phyloP scores from a whole-genome alignment of 1,140 invertebrate genomes.

The Eriocheir sinensis region DNA sequence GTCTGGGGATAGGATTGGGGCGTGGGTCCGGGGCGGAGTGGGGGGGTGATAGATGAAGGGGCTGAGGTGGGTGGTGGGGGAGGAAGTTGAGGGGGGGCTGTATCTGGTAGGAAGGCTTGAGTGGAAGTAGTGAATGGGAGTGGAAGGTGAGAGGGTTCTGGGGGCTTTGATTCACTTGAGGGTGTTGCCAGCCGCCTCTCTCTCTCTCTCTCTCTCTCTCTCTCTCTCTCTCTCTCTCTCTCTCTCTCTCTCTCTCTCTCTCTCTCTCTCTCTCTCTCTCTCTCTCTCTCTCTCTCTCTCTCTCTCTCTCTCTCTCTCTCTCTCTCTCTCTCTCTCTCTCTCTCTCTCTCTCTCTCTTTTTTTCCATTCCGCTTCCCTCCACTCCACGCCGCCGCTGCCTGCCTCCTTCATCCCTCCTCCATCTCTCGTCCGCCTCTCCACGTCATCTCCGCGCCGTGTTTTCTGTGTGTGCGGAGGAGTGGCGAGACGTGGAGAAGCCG shows the following conservation, averaged over 20 bases:
- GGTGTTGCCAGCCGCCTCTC: neutral
- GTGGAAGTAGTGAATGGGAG: too few relatives aligned
- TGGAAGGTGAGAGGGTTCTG: too few relatives aligned
- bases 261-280: slow-evolving; percentile 36
- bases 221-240: neutral
- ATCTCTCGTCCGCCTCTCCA: neutral
- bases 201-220: neutral
- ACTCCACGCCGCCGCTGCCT: neutral
- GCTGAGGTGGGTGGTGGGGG: too few relatives aligned
- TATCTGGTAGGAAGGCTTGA: too few relatives aligned
- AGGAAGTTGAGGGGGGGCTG: too few relatives aligned
- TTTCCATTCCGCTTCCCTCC: neutral
- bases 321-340: too few relatives aligned
- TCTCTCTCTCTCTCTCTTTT: neutral
- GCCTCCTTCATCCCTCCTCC: neutral
- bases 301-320: too few relatives aligned
- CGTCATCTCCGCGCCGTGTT: neutral
- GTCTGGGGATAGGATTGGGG: too few relatives aligned
- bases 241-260: neutral
- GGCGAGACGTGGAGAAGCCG: neutral
- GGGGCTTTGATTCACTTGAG: too few relatives aligned
- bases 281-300: neutral
- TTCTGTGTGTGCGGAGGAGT: neutral
- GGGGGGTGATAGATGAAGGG: neutral
- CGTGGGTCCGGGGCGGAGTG: neutral